Conservation (phyloP, 2,888 invertebrate genomes). For the Leuctra nigra region DNA sequence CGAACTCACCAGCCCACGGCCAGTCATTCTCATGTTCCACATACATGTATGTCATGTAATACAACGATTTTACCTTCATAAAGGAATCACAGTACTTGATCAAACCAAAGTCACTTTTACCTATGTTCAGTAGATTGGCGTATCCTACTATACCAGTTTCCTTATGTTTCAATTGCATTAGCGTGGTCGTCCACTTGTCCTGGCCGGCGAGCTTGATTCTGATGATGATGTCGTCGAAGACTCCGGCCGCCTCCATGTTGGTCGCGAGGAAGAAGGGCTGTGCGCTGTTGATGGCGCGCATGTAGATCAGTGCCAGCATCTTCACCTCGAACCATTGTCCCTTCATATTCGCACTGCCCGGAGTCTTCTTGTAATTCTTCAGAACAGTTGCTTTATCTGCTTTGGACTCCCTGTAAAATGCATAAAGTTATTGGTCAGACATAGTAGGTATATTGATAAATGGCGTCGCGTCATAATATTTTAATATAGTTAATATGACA, state of each 20-base stretch:
- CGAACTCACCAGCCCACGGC: background rate
- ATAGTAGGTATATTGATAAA: too few species aligned
- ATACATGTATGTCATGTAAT: background rate
- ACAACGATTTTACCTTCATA: background rate
- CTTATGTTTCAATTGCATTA: background rate
- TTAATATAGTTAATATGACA: too few species aligned
- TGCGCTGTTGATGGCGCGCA: background rate
- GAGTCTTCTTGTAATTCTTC: background rate
- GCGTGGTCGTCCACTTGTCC: background rate
- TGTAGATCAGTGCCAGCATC: background rate
- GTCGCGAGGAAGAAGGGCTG: background rate
- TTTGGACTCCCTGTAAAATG: too few species aligned
- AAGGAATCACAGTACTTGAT: background rate
- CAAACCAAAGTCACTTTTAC: background rate
- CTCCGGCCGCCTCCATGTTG: background rate
- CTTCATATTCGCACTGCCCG: background rate
- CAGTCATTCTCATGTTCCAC: background rate
- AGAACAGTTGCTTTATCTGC: too few species aligned
- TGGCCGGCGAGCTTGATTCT: background rate
- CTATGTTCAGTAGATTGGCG: background rate
- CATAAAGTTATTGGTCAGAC: too few species aligned
- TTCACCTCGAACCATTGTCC: background rate
- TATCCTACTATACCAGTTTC: background rate
- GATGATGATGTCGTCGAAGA: slow-evolving; percentile 4
- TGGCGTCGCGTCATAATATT: too few species aligned